Evolutionary conservation across 2,888 invertebrate genomes (phyloP), one percentile per base, ranked within the genome.

Genomic region (Mycalesis mineus): DNA sequence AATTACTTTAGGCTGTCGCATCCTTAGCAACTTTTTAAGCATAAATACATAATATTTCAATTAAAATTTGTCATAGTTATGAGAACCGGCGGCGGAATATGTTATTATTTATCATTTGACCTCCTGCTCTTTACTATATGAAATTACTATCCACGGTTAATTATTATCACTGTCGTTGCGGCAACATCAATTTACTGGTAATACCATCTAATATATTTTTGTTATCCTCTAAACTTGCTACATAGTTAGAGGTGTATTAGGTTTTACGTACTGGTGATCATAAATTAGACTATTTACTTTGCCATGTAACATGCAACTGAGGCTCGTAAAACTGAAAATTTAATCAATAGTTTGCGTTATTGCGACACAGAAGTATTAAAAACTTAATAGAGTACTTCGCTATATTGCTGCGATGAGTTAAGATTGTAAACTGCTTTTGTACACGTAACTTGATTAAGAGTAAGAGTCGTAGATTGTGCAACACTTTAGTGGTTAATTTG

Each of bases 301-400:
- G 53, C 65, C 69, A 64, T 68, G 65, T 55, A 57, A 57, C 65
- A 64, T 39, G 47, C 36, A 54, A 47, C 52, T 42, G 47, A 64
- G 49, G 64, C 64, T 75, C 77, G 67, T 80, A 76, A 80, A 80
- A 69, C 69, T 69, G 63, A 65, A 65, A 74, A 75, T 73, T 73
- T 73, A 77, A 78, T 81, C 71, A 74, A 71, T 71, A 68, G 69
- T 78, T 72, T 68, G 70, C 64, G 68, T 67, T 64, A 63, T 78
- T 79, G 72, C 75, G 53, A 68, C 71, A 77, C 65, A 68, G 60
- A 63, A 45, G 71, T 72, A 74, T 74, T 73, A 71, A 71, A 72
- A 65, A 69, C 68, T 74, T 65, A 70, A 58, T 57, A 57, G 47
- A 45, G 13, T 57, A 53, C 47, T 44, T 41, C 48, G 37, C 44